A percentile compares a stretch with the other conserved stretches of the same genome.
Evolutionary conservation across 2,888 invertebrate species (phyloP).

Genomic region (Eilema depressum): DNA sequence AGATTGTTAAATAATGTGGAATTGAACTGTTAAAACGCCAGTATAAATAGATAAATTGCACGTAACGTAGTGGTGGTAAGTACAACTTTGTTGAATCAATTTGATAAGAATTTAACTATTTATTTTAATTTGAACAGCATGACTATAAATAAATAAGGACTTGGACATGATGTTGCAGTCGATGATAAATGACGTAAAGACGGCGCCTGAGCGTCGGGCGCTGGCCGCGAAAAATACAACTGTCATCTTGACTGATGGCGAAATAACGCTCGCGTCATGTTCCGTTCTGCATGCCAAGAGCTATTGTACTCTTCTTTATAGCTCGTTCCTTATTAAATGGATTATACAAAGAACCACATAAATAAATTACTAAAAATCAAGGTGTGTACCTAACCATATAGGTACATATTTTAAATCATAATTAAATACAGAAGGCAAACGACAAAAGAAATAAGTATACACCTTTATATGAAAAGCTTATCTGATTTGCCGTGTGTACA

Average conservation of each 20-base stretch:
- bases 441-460: no score
- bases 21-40: background rate
- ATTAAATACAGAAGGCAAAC: no score
- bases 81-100: background rate
- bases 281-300: slow-evolving; percentile 78
- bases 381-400: no score
- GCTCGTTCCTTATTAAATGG: slow-evolving; percentile 70
- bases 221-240: slow-evolving; percentile 84
- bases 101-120: background rate
- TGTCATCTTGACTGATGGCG: slow-evolving; percentile 86
- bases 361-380: no score
- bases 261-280: slow-evolving; percentile 83
- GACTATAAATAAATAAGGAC: slow-evolving; percentile 76
- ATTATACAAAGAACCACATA: no score
- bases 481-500: no score
- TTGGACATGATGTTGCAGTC: slow-evolving; percentile 71
- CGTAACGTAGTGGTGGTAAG: no score
- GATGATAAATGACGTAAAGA: slow-evolving; percentile 81
- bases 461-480: no score
- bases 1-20: slow-evolving; percentile 52
- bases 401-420: no score
- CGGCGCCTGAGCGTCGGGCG: slow-evolving; percentile 82
- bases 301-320: slow-evolving; percentile 77
- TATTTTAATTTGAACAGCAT: slow-evolving; percentile 53
- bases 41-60: background rate